Evolutionary conservation across 2,888 invertebrate genomes (phyloP), one percentile per base, ranked within the genome.

Genomic region (Thymelicus acteon): DNA sequence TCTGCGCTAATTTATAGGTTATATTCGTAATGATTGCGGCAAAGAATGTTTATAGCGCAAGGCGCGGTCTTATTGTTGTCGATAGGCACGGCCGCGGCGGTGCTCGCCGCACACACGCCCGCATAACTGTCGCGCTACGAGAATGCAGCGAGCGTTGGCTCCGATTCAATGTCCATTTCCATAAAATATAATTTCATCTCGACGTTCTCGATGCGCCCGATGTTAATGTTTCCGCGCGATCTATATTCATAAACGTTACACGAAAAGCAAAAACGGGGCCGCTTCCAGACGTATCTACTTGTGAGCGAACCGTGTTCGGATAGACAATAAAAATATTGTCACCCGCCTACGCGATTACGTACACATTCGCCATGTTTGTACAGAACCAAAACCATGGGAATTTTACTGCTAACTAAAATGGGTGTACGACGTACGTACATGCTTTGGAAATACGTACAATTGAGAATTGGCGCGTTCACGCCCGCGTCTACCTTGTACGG

Each of bases 11-110:
- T 92, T 92, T 93, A 91, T 90, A 90, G 90, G 88, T 91, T 89
- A 92, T 90, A 91, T 91, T 90, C 88, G 87, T 87, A 91, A 90
- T 90, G 88, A 91, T 90, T 88, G 89, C 83, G 85, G 85, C 89
- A 88, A 92, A 92, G 90, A 93, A 92, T 92, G 92, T 92, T 90
- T 91, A 91, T 89, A 85, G 87, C 85, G 82, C 85, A 86, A 89
- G 92, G 91, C 86, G 91, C 88, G 91, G 91, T 89, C 88, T 90
- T 84, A 92, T 92, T 92, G 91, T 92, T 90, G 87, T 86, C 84
- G 85, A 86, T 86, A 85, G 85, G 86, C 85, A 85, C 85, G 87
- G 77, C 84, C 85, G 85, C 85, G 87, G 77, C 84, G 86, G 74
- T 75, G 82, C 79, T 84, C 85, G 81, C 76, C 82, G 82, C 88